phyloP scores from a whole-genome alignment of 1,140 invertebrate species.

The Zaprionus camerounensis region DNA sequence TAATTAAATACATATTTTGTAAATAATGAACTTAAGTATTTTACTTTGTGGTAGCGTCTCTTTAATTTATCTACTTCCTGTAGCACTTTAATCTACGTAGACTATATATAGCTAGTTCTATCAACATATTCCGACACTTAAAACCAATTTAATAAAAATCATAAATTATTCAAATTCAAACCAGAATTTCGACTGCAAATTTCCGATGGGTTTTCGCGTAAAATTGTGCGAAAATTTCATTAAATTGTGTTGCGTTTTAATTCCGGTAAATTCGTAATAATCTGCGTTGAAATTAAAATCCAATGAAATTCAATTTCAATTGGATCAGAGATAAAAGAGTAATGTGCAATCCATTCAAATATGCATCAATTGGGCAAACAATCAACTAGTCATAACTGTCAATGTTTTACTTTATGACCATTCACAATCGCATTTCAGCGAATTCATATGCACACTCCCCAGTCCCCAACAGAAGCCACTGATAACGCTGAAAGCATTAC shows the following conservation, averaged over 20 bases:
- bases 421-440: conserved; percentile 8
- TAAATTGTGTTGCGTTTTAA: background rate
- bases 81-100: no score
- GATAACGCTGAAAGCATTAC: background rate
- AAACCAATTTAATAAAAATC: conserved; percentile 10
- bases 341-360: conserved; percentile 13
- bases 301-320: conserved; percentile 5
- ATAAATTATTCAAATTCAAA: background rate
- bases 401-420: conserved; percentile 1
- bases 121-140: background rate
- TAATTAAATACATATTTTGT: background rate
- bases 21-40: background rate
- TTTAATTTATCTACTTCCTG: no score
- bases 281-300: conserved; percentile 11
- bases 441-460: conserved; percentile 26
- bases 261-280: conserved; percentile 4
- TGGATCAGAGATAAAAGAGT: background rate
- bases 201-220: background rate
- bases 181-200: conserved; percentile 1
- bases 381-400: background rate
- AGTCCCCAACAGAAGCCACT: background rate
- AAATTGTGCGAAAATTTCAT: conserved; percentile 7
- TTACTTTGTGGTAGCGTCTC: no score
- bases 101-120: background rate
- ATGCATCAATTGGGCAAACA: conserved; percentile 15